phyloP scores from a whole-genome alignment of 2,113 vertebrate genomes.

The Vulpes lagopus region DNA sequence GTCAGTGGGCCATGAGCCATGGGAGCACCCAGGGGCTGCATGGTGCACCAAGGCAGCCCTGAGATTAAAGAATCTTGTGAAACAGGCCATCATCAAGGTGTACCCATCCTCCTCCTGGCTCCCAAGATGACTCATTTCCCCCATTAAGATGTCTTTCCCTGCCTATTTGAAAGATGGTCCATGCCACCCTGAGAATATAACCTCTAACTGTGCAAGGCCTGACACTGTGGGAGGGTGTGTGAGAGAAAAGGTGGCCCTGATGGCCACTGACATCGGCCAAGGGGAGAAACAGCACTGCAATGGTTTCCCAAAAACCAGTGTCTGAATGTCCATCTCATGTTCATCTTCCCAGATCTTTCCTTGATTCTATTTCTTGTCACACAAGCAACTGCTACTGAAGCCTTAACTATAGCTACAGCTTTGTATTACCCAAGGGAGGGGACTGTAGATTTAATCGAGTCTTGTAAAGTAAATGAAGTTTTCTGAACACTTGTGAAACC shows the following conservation, averaged over 20 bases:
- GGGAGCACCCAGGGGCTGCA: neutral
- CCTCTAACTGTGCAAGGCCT: neutral
- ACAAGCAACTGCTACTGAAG: neutral
- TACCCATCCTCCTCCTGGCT: neutral
- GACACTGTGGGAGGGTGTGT: neutral
- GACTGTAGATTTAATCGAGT: neutral
- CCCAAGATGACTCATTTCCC: conserved; percentile 32
- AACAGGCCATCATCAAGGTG: neutral
- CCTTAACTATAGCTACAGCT: neutral
- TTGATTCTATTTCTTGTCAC: neutral
- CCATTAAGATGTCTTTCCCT: conserved; percentile 4
- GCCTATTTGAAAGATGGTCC: conserved; percentile 11
- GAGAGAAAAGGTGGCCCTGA: neutral
- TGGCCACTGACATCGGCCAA: neutral
- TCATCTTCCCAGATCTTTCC: neutral
- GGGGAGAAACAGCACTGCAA: neutral
- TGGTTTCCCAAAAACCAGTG: neutral
- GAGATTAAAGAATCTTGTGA: neutral
- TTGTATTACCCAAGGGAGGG: neutral
- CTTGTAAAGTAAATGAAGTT: conserved; percentile 7
- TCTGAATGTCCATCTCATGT: neutral
- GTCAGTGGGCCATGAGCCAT: neutral
- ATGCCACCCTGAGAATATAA: neutral
- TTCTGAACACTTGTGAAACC: neutral
- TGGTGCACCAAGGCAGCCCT: neutral